Base-by-base conservation (phyloP, 1,140 invertebrate genomes). In the Papilio aristodemus region DNA sequence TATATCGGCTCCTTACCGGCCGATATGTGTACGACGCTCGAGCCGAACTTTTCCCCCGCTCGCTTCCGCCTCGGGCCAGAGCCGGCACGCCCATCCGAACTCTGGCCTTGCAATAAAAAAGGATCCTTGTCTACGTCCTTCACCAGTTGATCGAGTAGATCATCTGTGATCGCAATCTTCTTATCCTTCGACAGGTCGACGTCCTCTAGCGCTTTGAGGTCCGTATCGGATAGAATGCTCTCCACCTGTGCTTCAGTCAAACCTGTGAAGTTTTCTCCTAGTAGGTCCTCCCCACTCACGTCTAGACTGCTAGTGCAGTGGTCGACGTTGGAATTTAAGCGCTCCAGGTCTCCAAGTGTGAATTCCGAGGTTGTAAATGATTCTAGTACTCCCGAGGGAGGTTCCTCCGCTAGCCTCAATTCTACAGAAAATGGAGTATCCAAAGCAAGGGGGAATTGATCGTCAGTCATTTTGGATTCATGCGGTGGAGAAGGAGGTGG, bases 381-480 rank as follows among this genome's bases (percentile, higher is more conserved):
- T 37, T 90, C 88, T 0, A 86, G 75, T n/a, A 87, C 88, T 13
- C 77, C 85, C 43, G 90, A 84, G 11, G 91, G 85, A n/a, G 85
- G 77, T 36, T 88, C 83, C 22, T 85, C 76, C 63, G 74, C 39
- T 27, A 77, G 57, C 70, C 86, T 69, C 75, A 92, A 74, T 39
- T 94, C 93, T 14, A 94, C 89, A 0, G 92, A 79, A 69, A 95
- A 92, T n/a, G 94, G 92, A 11, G 93, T 93, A 74, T 92, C 88
- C 58, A 89, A 85, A 17, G 90, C 86, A 69, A 93, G 86, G 22
- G 92, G 90, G 14, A 90, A 83, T 27, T 80, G 84, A 27, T 81
- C 78, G 8, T 89, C 89, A n/a, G 84, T 70, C 11, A 76, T 78
- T 37, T 79, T 46, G n/a, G 83, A 78, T 9, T 77, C 75, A 54